phyloP scores from a whole-genome alignment of 1,140 invertebrate species.

The Protaetia brevitarsis region DNA sequence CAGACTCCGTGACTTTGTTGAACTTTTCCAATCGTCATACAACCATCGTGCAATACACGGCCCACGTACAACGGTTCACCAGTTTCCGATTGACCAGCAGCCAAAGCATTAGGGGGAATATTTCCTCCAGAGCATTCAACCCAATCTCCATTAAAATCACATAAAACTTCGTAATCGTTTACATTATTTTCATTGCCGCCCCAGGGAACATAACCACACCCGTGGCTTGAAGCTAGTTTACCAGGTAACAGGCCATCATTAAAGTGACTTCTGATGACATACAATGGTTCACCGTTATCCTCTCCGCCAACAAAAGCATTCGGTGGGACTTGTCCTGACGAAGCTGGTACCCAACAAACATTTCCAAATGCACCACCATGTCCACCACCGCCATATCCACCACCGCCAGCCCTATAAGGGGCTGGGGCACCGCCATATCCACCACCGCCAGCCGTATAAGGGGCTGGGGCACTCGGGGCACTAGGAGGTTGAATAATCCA shows the following conservation, averaged over 20 bases:
- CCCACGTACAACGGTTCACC: conserved; percentile 73
- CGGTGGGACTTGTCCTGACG: conserved; percentile 65
- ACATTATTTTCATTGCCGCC: conserved; percentile 74
- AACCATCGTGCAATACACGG: conserved; percentile 63
- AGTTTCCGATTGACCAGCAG: conserved; percentile 69
- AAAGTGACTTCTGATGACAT: conserved; percentile 59
- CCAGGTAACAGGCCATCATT: conserved; percentile 75
- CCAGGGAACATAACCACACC: conserved; percentile 73
- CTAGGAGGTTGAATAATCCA: conserved; percentile 68
- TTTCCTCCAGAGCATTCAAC: conserved; percentile 53
- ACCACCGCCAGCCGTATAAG: too few species aligned
- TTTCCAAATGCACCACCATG: not conserved
- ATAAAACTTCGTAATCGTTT: conserved; percentile 66
- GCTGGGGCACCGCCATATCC: not conserved
- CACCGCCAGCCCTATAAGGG: too few species aligned
- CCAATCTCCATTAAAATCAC: conserved; percentile 45
- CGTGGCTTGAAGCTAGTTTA: conserved; percentile 68
- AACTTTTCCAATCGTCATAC: conserved; percentile 69
- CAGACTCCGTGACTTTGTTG: conserved; percentile 67
- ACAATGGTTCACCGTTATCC: conserved; percentile 69
- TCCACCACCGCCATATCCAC: too few species aligned
- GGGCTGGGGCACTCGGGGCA: not conserved
- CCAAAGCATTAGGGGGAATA: conserved; percentile 68
- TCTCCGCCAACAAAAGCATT: conserved; percentile 70
- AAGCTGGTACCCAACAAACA: conserved; percentile 63